Percentiles rank a stretch among this genome's conserved stretches.
Evolutionary conservation across 2,113 vertebrate species (phyloP).

Genomic region (Sceloporus tristichus): DNA sequence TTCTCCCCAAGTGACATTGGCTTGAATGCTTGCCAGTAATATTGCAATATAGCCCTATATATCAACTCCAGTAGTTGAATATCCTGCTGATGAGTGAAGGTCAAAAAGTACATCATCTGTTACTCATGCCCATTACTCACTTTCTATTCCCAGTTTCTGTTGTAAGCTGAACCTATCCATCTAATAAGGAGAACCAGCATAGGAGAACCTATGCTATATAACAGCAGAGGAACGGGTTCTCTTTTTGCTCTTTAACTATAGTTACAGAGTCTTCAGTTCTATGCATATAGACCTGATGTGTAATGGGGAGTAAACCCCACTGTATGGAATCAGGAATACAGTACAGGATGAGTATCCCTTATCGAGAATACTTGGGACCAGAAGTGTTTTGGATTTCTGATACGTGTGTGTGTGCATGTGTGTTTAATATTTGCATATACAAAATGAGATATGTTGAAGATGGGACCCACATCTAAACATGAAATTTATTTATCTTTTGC

Average conservation of each 20-base stretch:
- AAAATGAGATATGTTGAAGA: no score
- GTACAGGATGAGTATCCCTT: no score
- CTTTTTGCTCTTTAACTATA: neutral
- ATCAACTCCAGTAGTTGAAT: neutral
- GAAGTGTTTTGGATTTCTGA: no score
- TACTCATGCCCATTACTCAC: neutral
- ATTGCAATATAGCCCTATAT: neutral
- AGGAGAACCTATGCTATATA: neutral
- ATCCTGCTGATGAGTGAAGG: neutral
- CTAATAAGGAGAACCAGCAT: neutral
- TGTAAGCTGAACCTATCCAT: neutral
- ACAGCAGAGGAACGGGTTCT: neutral
- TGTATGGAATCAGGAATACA: neutral
- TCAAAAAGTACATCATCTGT: conserved; percentile 6
- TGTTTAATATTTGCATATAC: no score
- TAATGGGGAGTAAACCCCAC: neutral
- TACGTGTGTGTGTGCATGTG: no score
- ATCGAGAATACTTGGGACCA: no score
- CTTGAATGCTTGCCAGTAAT: neutral
- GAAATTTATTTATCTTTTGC: no score
- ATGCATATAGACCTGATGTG: neutral
- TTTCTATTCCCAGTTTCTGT: conserved; percentile 9
- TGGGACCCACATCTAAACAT: no score
- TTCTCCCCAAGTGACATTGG: neutral
- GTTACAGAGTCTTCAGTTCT: neutral